Conservation (phyloP, 2,797 vertebrate genomes). For the Anguilla obscura region DNA sequence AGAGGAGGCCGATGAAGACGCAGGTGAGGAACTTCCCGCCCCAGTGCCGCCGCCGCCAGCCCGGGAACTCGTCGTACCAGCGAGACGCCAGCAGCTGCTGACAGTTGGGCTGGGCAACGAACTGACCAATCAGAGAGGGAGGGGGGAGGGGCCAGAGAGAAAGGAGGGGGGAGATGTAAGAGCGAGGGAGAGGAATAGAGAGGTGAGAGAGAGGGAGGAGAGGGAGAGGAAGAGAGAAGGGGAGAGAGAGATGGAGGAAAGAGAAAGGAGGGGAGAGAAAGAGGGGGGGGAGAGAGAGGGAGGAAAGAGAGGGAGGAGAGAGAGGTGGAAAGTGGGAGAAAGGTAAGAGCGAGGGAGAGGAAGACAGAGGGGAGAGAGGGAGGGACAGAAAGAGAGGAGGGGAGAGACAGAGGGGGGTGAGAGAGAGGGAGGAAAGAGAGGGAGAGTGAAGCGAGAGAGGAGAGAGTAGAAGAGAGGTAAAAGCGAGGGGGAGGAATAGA, state of each 20-base stretch:
- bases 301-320: too few species aligned
- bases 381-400: too few species aligned
- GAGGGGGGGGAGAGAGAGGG: too few species aligned
- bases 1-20: constrained; percentile 92
- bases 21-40: constrained; percentile 95
- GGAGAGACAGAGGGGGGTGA: too few species aligned
- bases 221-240: too few species aligned
- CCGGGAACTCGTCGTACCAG: constrained; percentile 97
- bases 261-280: too few species aligned
- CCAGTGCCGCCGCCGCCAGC: constrained; percentile 97
- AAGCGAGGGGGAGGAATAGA: constrained; percentile 30
- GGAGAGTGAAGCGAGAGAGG: background rate
- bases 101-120: constrained; percentile 98
- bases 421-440: constrained; percentile 45
- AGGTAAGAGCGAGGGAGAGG: too few species aligned
- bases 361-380: too few species aligned
- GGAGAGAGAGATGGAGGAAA: too few species aligned
- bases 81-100: constrained; percentile 95
- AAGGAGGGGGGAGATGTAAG: background rate
- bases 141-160: constrained; percentile 13
- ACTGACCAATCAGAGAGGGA: constrained; percentile 72
- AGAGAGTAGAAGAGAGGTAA: background rate
- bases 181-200: too few species aligned
- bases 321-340: too few species aligned
- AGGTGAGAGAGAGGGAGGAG: background rate